Conservation (phyloP, 2,113 vertebrate genomes). For the Colinus virginianus region DNA sequence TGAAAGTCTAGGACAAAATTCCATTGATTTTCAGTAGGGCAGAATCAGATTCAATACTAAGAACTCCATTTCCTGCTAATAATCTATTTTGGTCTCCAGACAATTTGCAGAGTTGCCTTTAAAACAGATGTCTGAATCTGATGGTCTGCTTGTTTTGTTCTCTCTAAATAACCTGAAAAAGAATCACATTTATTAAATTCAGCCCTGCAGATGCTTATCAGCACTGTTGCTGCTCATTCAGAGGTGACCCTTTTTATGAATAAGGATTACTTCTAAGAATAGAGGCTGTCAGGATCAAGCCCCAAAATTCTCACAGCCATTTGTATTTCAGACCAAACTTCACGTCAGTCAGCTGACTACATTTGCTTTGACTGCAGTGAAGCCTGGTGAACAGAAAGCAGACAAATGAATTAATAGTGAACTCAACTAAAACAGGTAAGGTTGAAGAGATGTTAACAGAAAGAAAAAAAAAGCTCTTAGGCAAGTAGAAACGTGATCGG, state of each 20-base stretch:
- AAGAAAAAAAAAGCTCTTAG: neutral
- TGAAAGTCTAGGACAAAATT: constrained; percentile 8
- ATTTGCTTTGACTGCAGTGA: neutral
- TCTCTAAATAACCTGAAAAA: constrained; percentile 49
- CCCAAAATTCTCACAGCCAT: neutral
- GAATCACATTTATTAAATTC: constrained; percentile 34
- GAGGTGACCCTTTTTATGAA: constrained; percentile 44
- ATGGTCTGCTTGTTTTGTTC: constrained; percentile 47
- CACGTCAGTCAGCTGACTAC: neutral
- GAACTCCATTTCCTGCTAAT: constrained; percentile 63
- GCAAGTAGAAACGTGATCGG: neutral
- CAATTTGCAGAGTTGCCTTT: constrained; percentile 47
- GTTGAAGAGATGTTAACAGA: neutral
- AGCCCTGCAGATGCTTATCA: constrained; percentile 51
- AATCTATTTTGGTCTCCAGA: constrained; percentile 56
- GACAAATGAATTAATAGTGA: constrained; percentile 16
- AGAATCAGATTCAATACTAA: constrained; percentile 30
- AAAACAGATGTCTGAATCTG: constrained; percentile 56
- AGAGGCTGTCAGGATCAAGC: neutral
- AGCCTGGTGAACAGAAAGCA: constrained; percentile 14
- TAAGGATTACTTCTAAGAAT: neutral
- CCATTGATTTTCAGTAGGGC: constrained; percentile 21
- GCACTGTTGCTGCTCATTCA: neutral
- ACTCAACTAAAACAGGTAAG: neutral
- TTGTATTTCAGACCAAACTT: constrained; percentile 24